phyloP scores from a whole-genome alignment of 1,140 invertebrate species.

The Pseudachorutes palmiensis region DNA sequence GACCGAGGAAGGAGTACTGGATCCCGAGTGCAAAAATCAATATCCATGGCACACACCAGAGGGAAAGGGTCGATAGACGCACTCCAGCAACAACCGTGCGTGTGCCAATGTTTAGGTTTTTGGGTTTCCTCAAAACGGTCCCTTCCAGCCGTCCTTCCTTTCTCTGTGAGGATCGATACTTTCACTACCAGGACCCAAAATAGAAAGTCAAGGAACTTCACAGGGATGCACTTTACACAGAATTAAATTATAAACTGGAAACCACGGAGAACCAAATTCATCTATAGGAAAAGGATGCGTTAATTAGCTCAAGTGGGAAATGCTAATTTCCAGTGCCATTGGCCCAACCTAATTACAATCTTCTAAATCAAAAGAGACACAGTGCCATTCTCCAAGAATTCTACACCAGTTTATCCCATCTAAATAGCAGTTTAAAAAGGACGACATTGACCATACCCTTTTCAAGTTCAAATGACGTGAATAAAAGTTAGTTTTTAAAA shows the following conservation, averaged over 20 bases:
- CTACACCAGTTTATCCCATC: too few species aligned
- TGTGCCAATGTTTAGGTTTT: slow-evolving; percentile 5
- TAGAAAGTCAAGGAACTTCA: neutral
- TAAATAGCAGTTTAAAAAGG: too few species aligned
- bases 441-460: too few species aligned
- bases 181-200: neutral
- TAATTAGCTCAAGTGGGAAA: neutral
- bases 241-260: neutral
- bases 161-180: neutral
- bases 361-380: too few species aligned
- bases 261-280: too few species aligned
- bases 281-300: too few species aligned
- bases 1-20: neutral
- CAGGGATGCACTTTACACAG: neutral
- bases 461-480: too few species aligned
- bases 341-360: too few species aligned
- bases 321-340: too few species aligned
- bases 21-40: slow-evolving; percentile 5
- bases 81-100: neutral
- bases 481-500: too few species aligned
- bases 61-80: neutral
- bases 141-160: neutral
- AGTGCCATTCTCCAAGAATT: too few species aligned
- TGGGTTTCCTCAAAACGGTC: neutral
- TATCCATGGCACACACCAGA: neutral